phyloP scores from a whole-genome alignment of 2,797 vertebrate genomes.

The Gymnocypris eckloni region DNA sequence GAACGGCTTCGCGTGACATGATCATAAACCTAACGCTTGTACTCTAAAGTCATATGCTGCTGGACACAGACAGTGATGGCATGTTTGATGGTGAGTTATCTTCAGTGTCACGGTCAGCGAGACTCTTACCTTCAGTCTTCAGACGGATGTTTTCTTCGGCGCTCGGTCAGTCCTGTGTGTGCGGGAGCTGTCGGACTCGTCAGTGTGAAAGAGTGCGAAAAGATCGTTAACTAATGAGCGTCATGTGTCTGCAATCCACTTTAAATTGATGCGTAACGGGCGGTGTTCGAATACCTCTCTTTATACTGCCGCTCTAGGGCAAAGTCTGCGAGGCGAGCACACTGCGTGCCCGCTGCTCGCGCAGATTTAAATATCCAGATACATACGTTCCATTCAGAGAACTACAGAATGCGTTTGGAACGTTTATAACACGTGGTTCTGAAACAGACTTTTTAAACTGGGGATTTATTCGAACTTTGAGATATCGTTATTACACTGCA shows the following conservation, averaged over 20 bases:
- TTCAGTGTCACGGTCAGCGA: not conserved
- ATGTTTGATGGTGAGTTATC: not conserved
- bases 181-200: not conserved
- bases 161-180: not conserved
- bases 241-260: constrained; percentile 7
- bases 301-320: constrained; percentile 1
- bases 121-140: constrained; percentile 10
- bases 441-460: not conserved
- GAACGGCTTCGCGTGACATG: not conserved
- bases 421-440: not conserved
- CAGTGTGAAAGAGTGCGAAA: not conserved
- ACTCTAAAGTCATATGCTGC: not conserved
- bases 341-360: not conserved
- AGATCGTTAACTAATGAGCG: not conserved
- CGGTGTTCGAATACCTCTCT: not conserved
- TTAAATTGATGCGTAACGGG: constrained; percentile 31
- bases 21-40: not conserved
- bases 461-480: not conserved
- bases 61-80: not conserved
- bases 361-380: not conserved
- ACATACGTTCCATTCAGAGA: not conserved
- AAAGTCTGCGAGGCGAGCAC: constrained; percentile 28
- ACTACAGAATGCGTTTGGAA: too few relatives aligned
- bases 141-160: not conserved
- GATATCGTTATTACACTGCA: not conserved